Evolutionary conservation across 2,888 invertebrate species (phyloP), one percentile per base, ranked within the genome.

Genomic region (Agrochola litura): DNA sequence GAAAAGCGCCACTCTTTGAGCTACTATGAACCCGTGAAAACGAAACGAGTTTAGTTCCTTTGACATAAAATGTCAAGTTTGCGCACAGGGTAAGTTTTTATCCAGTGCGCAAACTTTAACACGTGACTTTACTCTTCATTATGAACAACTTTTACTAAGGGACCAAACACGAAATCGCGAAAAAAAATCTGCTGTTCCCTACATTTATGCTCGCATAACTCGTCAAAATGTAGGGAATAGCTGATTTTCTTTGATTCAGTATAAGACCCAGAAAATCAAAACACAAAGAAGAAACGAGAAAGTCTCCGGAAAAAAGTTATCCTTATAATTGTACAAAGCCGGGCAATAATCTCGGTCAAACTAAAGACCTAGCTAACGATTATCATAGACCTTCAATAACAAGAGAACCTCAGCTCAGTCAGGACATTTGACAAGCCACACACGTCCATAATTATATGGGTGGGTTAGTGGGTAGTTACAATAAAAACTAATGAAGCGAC

Each of bases 401-500:
- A 52, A n/a, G 52, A 22, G 63, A 60, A n/a, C 60, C 52, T 63
- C 49, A 52, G 63, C 54, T 72, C 64, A 76, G 41, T 54, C 25
- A 80, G 72, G 43, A 70, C 67, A 80, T 82, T 77, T 63, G 71
- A 75, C 75, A 83, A 79, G 87, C 88, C 82, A 78, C 91, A 91
- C 90, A 92, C 92, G 92, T 77, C n/a, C 75, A 91, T 93, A 92
- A 92, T 93, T 92, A 92, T 90, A 89, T 89, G 90, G 90, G 89
- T 73, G 86, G 46, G 52, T 52, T 52, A 19, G 52, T 52, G 67
- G 61, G 67, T 72, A 71, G 90, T 89, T 82, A 89, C 90, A 90
- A 92, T 94, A 94, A 94, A 94, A 94, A 92, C 90, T 92, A 94
- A 94, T 91, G 94, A 92, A 88, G 90, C 92, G 90, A 89, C 92